Percentiles rank a stretch among this genome's conserved stretches.
Evolutionary conservation across 2,113 vertebrate species (phyloP).

Genomic region (Okapia johnstoni): DNA sequence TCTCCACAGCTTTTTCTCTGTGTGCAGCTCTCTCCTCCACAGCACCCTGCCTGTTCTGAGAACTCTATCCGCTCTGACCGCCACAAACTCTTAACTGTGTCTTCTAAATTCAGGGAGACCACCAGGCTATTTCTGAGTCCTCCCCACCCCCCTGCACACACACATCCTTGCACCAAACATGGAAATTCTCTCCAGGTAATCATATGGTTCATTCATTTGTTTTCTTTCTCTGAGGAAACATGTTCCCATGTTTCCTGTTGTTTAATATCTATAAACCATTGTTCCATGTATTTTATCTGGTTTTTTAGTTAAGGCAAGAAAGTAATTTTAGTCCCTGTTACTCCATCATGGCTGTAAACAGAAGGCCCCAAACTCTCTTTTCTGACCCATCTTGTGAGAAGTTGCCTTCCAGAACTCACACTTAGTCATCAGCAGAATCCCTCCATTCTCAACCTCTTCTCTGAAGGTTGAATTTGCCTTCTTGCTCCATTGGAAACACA

Average conservation of each 20-base stretch:
- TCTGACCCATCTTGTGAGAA: neutral
- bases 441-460: neutral
- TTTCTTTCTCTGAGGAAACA: neutral
- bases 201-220: neutral
- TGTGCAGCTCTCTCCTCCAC: neutral
- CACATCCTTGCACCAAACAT: neutral
- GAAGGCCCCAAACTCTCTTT: neutral
- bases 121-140: neutral
- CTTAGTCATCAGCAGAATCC: neutral
- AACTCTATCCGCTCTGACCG: neutral
- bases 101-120: neutral
- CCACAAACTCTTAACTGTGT: neutral
- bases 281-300: neutral
- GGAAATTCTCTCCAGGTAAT: neutral
- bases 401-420: neutral
- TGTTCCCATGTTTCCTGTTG: neutral
- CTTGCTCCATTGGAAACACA: neutral
- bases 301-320: neutral
- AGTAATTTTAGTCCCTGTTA: neutral
- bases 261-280: neutral
- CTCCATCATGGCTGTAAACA: neutral
- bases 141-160: fast-evolving
- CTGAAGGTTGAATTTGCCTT: neutral
- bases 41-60: neutral
- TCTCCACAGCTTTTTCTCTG: neutral